Evolutionary conservation across 2,888 invertebrate species (phyloP).

Genomic region (Himalopsyche anomala): DNA sequence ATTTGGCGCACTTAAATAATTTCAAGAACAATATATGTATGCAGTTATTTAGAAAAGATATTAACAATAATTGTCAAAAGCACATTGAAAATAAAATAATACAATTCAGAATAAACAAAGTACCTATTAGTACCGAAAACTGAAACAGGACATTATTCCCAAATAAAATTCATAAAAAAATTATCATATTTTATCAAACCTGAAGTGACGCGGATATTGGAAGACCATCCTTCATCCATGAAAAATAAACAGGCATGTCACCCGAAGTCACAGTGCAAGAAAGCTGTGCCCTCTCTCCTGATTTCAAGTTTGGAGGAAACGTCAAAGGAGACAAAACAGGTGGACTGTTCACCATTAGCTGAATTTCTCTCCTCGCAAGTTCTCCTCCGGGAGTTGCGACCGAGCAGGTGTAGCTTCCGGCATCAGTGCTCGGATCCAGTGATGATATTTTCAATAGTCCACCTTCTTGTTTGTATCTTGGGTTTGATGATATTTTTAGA

Average conservation of each 20-base stretch:
- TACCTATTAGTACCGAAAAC: too few relatives aligned
- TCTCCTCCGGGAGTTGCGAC: slow-evolving; percentile 86
- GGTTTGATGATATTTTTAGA: slow-evolving; percentile 66
- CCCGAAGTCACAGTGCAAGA: slow-evolving; percentile 89
- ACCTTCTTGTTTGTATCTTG: slow-evolving; percentile 75
- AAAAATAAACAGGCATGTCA: slow-evolving; percentile 82
- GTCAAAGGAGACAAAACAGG: slow-evolving; percentile 91
- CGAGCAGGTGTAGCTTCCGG: slow-evolving; percentile 87
- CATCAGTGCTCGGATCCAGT: slow-evolving; percentile 82
- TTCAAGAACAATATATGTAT: too few relatives aligned
- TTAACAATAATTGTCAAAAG: too few relatives aligned
- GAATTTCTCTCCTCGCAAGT: slow-evolving; percentile 85
- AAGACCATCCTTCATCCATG: slow-evolving; percentile 82
- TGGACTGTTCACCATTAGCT: slow-evolving; percentile 78
- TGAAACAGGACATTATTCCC: too few relatives aligned
- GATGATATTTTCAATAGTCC: slow-evolving; percentile 80
- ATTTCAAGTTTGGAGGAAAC: slow-evolving; percentile 88
- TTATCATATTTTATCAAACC: slow-evolving; percentile 70
- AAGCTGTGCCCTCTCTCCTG: slow-evolving; percentile 86
- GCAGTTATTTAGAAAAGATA: too few relatives aligned
- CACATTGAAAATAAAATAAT: too few relatives aligned
- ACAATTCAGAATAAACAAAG: too few relatives aligned
- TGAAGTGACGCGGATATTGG: slow-evolving; percentile 81
- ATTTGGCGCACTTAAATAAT: too few relatives aligned
- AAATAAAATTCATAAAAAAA: too few relatives aligned